phyloP scores from a whole-genome alignment of 2,797 vertebrate genomes.

The Alosa sapidissima region DNA sequence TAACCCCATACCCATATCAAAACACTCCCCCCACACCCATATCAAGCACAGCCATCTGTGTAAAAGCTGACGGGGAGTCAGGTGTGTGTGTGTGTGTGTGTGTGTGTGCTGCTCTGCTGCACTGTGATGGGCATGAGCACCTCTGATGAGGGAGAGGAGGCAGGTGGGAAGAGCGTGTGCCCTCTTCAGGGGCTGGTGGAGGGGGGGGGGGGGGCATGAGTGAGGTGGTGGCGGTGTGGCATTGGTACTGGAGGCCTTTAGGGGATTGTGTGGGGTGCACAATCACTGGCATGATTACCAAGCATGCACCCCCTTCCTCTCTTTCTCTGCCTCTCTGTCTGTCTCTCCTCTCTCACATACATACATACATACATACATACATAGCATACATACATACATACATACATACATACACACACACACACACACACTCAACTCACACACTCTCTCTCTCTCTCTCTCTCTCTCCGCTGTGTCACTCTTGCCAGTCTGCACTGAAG shows the following conservation, averaged over 20 bases:
- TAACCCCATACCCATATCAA: background rate
- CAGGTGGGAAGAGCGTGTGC: background rate
- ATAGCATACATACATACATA: no score
- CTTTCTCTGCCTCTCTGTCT: background rate
- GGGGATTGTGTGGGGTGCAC: background rate
- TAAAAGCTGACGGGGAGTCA: background rate
- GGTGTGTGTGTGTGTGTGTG: background rate
- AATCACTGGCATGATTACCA: background rate
- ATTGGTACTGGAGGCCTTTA: background rate
- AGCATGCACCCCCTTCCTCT: constrained; percentile 32
- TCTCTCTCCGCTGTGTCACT: constrained; percentile 47
- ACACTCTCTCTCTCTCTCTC: background rate
- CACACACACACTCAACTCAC: background rate
- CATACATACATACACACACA: no score
- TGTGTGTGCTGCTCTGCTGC: background rate
- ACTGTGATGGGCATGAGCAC: background rate
- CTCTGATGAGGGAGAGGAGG: background rate
- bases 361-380: no score
- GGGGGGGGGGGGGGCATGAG: background rate
- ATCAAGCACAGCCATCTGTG: background rate
- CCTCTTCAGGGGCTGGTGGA: background rate
- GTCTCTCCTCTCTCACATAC: constrained; percentile 14
- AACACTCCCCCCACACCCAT: background rate
- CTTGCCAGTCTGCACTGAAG: constrained; percentile 53
- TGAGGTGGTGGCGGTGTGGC: background rate